Percentiles rank a stretch among this genome's conserved stretches.
These are phyloP conservation scores for Melanotaenia pygmaea DNA, from an alignment of 2,797 vertebrate genomes.

Conservation along the genomic window DNA sequence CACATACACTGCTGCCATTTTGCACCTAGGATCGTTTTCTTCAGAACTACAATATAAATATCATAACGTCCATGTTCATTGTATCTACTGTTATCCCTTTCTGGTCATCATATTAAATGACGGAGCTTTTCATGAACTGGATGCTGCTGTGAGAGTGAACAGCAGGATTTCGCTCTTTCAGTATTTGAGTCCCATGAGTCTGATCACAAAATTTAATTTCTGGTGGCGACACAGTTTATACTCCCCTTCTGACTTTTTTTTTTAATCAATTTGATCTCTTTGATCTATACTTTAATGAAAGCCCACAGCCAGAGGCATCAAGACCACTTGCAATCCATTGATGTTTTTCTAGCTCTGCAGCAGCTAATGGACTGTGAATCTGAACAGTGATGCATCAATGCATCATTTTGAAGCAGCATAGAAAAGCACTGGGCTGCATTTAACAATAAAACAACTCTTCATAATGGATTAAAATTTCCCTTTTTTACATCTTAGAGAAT, in stretches of 20 bases:
- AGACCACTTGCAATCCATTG: slow-evolving; percentile 47
- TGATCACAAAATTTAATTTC: slow-evolving; percentile 66
- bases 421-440: slow-evolving; percentile 17
- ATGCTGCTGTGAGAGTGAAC: slow-evolving; percentile 35
- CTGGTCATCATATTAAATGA: slow-evolving; percentile 50
- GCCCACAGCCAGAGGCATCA: slow-evolving; percentile 61
- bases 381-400: slow-evolving; percentile 46
- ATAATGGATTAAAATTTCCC: slow-evolving; percentile 16
- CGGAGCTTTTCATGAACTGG: slow-evolving; percentile 39
- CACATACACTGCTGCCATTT: not conserved
- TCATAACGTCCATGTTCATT: not conserved
- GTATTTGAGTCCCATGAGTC: slow-evolving; percentile 51
- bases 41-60: not conserved
- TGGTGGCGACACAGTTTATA: slow-evolving; percentile 52
- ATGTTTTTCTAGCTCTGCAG: slow-evolving; percentile 51
- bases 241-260: slow-evolving; percentile 42
- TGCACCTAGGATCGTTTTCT: not conserved
- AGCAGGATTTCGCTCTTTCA: slow-evolving; percentile 56
- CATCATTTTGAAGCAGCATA: slow-evolving; percentile 43
- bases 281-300: slow-evolving; percentile 72
- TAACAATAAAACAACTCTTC: slow-evolving; percentile 16
- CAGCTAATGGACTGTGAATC: slow-evolving; percentile 45
- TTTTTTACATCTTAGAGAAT: not conserved
- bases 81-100: too few species aligned
- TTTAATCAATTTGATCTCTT: slow-evolving; percentile 66